Evolutionary conservation across 1,140 invertebrate species (phyloP).

Genomic region (Odontomachus brunneus): DNA sequence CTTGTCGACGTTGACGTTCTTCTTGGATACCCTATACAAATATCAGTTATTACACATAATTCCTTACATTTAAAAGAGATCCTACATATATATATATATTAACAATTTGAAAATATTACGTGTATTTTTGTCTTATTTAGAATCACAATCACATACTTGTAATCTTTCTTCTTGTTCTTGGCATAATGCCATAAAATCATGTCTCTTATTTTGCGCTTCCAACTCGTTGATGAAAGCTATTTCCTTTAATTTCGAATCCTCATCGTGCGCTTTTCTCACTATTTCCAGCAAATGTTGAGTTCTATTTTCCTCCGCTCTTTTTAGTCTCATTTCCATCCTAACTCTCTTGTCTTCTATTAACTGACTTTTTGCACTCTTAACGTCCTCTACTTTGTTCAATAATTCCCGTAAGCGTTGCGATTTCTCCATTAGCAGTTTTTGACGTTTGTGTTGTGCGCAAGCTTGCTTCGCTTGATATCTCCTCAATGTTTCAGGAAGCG

Average conservation of each 20-base stretch:
- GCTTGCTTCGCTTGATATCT: conserved; percentile 96
- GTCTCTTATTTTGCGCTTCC: conserved; percentile 96
- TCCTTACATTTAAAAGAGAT: no score
- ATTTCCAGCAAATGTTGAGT: conserved; percentile 92
- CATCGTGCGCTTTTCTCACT: conserved; percentile 97
- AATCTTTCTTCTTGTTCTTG: conserved; percentile 94
- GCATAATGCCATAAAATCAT: conserved; percentile 94
- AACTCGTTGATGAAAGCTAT: conserved; percentile 99
- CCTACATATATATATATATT: no score
- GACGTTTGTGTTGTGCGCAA: conserved; percentile 91
- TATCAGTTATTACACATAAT: no score
- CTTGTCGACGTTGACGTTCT: conserved; percentile 90
- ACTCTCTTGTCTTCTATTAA: conserved; percentile 93
- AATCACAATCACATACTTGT: conserved; percentile 84
- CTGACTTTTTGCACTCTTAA: conserved; percentile 93
- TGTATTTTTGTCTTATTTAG: not conserved
- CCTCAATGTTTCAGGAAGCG: conserved; percentile 91
- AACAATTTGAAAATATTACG: not conserved
- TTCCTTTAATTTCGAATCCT: conserved; percentile 98
- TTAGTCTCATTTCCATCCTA: conserved; percentile 94
- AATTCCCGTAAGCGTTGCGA: conserved; percentile 94
- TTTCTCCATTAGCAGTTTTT: conserved; percentile 93
- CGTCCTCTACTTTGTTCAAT: conserved; percentile 95
- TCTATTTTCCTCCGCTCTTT: conserved; percentile 96
- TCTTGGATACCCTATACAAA: conserved; percentile 86